Evolutionary conservation across 2,113 vertebrate species (phyloP).

Genomic region (Centropus bengalensis): DNA sequence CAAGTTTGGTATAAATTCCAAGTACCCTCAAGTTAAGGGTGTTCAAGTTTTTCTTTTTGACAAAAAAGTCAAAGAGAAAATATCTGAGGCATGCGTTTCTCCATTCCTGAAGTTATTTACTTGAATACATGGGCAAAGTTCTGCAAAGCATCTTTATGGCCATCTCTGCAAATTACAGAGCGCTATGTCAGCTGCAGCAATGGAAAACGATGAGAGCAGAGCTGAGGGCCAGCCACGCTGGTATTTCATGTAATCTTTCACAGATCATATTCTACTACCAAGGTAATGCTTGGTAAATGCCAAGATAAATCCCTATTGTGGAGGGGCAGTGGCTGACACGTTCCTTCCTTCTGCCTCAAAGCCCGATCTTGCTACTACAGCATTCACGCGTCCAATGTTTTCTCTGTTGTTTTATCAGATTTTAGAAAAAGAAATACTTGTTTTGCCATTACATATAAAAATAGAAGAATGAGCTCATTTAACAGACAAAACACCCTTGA

Average conservation of each 20-base stretch:
- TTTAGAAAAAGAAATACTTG: not conserved
- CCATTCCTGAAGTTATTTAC: not conserved
- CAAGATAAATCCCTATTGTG: conserved; percentile 54
- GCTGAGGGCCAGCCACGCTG: conserved; percentile 62
- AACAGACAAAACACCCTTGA: not conserved
- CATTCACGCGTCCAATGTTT: not conserved
- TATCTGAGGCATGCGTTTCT: not conserved
- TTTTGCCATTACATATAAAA: not conserved
- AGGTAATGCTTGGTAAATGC: conserved; percentile 44
- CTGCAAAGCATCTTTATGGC: conserved; percentile 57
- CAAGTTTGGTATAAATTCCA: not conserved
- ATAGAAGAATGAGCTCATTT: not conserved
- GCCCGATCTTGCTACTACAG: not conserved
- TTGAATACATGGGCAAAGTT: not conserved
- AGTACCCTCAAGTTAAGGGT: not conserved
- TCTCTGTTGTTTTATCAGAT: not conserved
- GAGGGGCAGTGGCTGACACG: conserved; percentile 23
- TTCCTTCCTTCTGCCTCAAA: conserved; percentile 29
- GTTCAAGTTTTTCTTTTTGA: not conserved
- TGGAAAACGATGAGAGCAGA: conserved; percentile 58
- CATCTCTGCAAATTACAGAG: conserved; percentile 62
- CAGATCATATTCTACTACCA: conserved; percentile 67
- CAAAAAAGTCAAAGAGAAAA: not conserved
- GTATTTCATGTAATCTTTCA: conserved; percentile 72
- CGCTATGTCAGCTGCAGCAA: conserved; percentile 45